Evolutionary conservation across 2,113 vertebrate genomes (phyloP), one percentile per base, ranked within the genome.

Genomic region (Bambusicola thoracicus): DNA sequence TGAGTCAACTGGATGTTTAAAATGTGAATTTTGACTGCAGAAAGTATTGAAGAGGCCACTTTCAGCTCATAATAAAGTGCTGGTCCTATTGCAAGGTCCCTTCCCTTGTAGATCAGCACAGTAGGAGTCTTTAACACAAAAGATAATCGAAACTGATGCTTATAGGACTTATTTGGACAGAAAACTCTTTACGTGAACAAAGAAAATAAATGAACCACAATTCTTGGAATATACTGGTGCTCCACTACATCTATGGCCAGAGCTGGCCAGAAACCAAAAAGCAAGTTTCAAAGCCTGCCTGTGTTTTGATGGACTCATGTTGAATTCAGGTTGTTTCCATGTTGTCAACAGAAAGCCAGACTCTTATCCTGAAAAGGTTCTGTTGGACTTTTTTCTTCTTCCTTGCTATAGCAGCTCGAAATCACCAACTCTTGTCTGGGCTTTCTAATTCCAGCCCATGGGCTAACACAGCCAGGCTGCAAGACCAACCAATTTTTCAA

Each of bases 201-300:
- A 94, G 55, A 77, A 89, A 91, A 36, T 29, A 90, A 92, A 75
- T 36, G 78, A 89, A 79, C 62, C 44, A 85, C 8, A 74, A 41
- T 51, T 49, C 61, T 77, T 85, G 63, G 46, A 90, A 93, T 56
- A 81, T 56, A 55, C 10, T 59, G 38, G 68, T 86, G 51, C 59
- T 93, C 41, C 75, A 51, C 78, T 85, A 63, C 30, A 36, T 91
- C 68, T 87, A 25, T 73, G 40, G 53, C 30, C 18, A 90, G 75
- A 91, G n/a, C 48, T 92, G 68, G 59, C 44, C 61, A 89, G 61
- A 93, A 87, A 66, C 34, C 61, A 85, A 90, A 79, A 87, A 29
- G 19, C 25, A 82, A 81, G 65, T 90, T 93, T 93, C 80, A 92
- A 96, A 92, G 82, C 61, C 68, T 1, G 5, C 19, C 73, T 95